Evolutionary conservation across 1,140 invertebrate genomes (phyloP), one percentile per base, ranked within the genome.

Genomic region (Drosophila obscura): DNA sequence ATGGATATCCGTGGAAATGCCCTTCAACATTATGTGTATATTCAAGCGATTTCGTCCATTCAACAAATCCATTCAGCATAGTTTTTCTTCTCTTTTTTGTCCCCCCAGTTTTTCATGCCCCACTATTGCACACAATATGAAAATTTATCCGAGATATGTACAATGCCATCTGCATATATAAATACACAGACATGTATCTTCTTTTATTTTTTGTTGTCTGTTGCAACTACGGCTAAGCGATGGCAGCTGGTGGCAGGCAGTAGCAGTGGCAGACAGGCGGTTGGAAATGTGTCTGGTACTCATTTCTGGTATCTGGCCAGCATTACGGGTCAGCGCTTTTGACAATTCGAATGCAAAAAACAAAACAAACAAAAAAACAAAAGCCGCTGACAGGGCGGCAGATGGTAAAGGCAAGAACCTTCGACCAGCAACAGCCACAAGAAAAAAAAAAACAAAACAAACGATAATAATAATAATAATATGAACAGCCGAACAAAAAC

Each of bases 341-440:
- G 26, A 65, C 72, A 64, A 84, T 83, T 79, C 72, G 31, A 61
- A 76, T 76, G 73, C 66, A 69, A 73, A 79, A 72, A 19, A 19
- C 0, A 19, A 19, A 19, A 19, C 19, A 57, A 46, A n/a, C n/a
- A n/a, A 28, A 15, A 45, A 58, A 73, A 67, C 57, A 67, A 79
- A 75, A 82, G 75, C 28, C 61, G 75, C 80, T 80, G 80, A 83
- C 72, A 59, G 64, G 62, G 72, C 80, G 76, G 41, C 80, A 83
- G 80, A 61, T 83, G 80, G 72, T 76, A 46, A n/a, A 66, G 26
- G 50, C 6, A 69, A 62, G 58, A 58, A 50, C 56, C 45, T 59
- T 49, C 53, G 19, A 53, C 62, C 31, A 22, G 35, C 31, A 44
- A 22, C 19, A 35, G 48, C 19, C 19, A 35, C n/a, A 24, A 16